Evolutionary conservation across 1,140 invertebrate species (phyloP).

Genomic region (Nylanderia fulva): DNA sequence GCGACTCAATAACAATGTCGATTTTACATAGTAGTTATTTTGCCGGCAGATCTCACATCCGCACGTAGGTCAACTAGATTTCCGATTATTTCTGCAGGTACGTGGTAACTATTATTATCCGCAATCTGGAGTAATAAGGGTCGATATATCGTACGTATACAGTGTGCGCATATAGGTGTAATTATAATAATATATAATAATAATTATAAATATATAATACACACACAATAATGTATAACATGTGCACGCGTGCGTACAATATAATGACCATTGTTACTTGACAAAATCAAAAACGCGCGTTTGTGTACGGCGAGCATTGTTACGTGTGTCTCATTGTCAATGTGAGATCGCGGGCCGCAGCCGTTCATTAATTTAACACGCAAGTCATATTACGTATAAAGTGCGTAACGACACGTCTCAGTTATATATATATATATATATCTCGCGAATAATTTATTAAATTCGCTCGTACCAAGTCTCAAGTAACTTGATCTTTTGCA

Average conservation of each 20-base stretch:
- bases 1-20: conserved; percentile 50
- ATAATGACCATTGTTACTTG: conserved; percentile 61
- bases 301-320: conserved; percentile 57
- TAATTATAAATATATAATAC: too few species aligned
- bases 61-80: conserved; percentile 62
- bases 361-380: conserved; percentile 59
- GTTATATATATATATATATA: too few species aligned
- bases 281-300: conserved; percentile 51
- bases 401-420: conserved; percentile 51
- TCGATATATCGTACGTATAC: conserved; percentile 51
- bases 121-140: conserved; percentile 56
- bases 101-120: conserved; percentile 60
- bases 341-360: conserved; percentile 58
- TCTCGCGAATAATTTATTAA: conserved; percentile 34
- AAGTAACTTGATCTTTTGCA: conserved; percentile 14
- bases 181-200: conserved; percentile 18
- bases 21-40: conserved; percentile 63
- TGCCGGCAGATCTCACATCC: conserved; percentile 62
- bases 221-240: background rate
- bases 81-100: conserved; percentile 62
- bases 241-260: conserved; percentile 38
- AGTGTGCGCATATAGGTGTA: conserved; percentile 11
- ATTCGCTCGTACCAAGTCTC: conserved; percentile 20
- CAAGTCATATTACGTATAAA: conserved; percentile 57
- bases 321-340: conserved; percentile 62